Evolutionary conservation across 2,888 invertebrate species (phyloP), one percentile per base, ranked within the genome.

Genomic region (Xestobium rufovillosum): DNA sequence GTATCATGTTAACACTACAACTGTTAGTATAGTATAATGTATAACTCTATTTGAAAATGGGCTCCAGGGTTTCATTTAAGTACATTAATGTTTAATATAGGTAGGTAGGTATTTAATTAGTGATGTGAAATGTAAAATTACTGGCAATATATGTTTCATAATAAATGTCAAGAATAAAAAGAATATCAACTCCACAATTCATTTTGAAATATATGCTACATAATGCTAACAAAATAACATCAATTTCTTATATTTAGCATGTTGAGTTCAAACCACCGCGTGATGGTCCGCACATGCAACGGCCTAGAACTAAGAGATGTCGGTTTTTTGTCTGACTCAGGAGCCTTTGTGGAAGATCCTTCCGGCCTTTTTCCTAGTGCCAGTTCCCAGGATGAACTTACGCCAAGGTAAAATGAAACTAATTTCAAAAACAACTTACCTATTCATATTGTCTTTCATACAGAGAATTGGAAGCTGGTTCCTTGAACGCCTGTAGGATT

Each of bases 251-350:
- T 11, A 36, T 45, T 14, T 34, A 51, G 49, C 38, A 46, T 47
- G 41, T 33, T 44, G 25, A 47, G 47, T 13, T 51, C 55, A 41
- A 63, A 62, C 38, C 74, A 76, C 44, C 73, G 81, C 44, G 76
- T 83, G 40, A 77, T 83, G 76, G 78, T 84, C 41, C 71, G 83
- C 56, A 83, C 83, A 36, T 83, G 83, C 61, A 83, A 83, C 59
- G 83, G 84, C 41, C 70, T 83, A 45, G 83, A 84, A 63, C 68
- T 83, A 49, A 70, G 82, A 55, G 80, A 81, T 46, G 51, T 59
- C 3, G 61, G 55, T 15, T 43, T 60, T 9, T 60, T 59, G 38
- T 53, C 58, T n/a, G 63, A 62, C 45, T 49, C 59, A 14, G 60
- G 53, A 31, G 59, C 59, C 35, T 44, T 60, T 8, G 56, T 47